phyloP scores from a whole-genome alignment of 2,888 invertebrate species.

The Oligia fasciuncula region DNA sequence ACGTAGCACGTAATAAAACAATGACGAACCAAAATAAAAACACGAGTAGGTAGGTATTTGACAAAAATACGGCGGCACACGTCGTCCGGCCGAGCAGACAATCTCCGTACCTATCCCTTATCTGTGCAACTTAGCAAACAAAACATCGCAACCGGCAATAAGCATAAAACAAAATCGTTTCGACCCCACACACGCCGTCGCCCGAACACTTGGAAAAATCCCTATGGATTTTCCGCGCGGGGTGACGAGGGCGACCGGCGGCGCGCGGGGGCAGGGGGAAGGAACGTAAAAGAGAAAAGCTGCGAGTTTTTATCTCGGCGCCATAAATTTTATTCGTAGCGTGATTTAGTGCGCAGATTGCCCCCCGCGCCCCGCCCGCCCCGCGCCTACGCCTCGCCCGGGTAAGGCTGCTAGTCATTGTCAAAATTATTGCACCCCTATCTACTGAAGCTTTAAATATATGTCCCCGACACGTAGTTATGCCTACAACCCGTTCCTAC shows the following conservation, averaged over 20 bases:
- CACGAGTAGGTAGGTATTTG: conserved; percentile 62
- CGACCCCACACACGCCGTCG: conserved; percentile 89
- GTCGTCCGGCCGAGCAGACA: conserved; percentile 80
- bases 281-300: conserved; percentile 91
- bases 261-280: conserved; percentile 78
- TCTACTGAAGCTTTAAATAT: conserved; percentile 90
- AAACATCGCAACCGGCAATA: conserved; percentile 89
- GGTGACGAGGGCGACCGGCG: conserved; percentile 71
- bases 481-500: conserved; percentile 86
- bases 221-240: conserved; percentile 89
- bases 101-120: conserved; percentile 85
- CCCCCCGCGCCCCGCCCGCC: conserved; percentile 83
- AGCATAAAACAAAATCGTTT: conserved; percentile 90
- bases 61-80: conserved; percentile 68
- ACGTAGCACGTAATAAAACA: conserved; percentile 65
- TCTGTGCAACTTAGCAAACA: conserved; percentile 89
- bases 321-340: conserved; percentile 91
- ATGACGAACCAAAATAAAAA: conserved; percentile 63
- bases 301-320: conserved; percentile 91
- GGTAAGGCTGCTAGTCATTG: conserved; percentile 90
- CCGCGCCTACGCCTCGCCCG: conserved; percentile 88
- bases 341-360: conserved; percentile 91
- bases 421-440: conserved; percentile 91
- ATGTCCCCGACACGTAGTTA: conserved; percentile 88
- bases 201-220: conserved; percentile 90